Conservation (phyloP, 2,113 vertebrate species). For the Tamias sibiricus region DNA sequence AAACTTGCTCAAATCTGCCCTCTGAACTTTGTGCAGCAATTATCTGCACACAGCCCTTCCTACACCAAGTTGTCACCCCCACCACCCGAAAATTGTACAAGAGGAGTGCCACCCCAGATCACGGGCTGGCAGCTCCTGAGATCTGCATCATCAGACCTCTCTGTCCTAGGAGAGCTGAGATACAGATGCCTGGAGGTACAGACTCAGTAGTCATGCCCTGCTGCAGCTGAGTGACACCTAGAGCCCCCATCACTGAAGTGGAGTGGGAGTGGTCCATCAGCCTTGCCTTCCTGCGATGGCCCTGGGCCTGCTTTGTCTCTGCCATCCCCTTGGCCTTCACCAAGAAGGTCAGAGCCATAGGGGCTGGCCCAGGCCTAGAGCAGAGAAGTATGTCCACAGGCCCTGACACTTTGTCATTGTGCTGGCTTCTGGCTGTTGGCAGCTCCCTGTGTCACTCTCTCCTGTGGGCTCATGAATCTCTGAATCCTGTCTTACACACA, state of each 20-base stretch:
- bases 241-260: not conserved
- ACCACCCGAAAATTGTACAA: too few relatives aligned
- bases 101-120: not conserved
- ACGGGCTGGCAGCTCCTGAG: not conserved
- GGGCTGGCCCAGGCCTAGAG: not conserved
- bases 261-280: not conserved
- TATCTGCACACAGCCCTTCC: not conserved
- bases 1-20: not conserved
- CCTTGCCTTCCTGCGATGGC: not conserved
- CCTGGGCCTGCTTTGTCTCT: not conserved
- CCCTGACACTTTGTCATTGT: not conserved
- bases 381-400: not conserved
- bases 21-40: not conserved
- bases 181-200: not conserved
- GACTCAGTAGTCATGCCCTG: fast-evolving
- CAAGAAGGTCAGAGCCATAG: not conserved
- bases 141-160: not conserved
- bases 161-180: not conserved
- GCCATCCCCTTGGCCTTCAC: fast-evolving
- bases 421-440: not conserved
- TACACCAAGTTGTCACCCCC: not conserved
- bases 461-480: not conserved
- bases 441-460: not conserved
- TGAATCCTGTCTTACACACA: not conserved
- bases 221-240: not conserved